phyloP scores from a whole-genome alignment of 2,113 vertebrate species.

The Hippolais icterina region DNA sequence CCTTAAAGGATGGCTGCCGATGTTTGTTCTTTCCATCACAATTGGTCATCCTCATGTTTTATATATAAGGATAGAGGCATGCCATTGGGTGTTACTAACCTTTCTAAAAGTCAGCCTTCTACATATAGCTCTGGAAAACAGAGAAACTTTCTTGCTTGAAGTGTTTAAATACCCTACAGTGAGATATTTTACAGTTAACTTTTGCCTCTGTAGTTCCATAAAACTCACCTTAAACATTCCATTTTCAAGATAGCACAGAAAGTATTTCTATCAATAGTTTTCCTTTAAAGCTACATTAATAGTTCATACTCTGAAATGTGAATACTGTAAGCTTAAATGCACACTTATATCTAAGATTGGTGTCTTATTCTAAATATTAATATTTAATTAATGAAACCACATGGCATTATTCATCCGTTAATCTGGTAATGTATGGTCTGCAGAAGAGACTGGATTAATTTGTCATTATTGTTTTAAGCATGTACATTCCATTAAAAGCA shows the following conservation, averaged over 20 bases:
- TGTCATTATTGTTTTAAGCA: background rate
- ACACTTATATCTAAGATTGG: background rate
- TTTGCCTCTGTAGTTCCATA: background rate
- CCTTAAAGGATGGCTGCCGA: background rate
- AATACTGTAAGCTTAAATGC: background rate
- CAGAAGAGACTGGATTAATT: background rate
- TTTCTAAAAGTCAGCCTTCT: slow-evolving; percentile 56
- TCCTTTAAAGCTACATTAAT: background rate
- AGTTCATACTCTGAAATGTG: background rate
- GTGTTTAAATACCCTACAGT: slow-evolving; percentile 1
- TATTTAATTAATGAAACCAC: background rate
- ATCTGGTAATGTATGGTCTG: background rate
- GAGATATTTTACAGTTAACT: background rate
- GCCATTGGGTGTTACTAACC: slow-evolving; percentile 31
- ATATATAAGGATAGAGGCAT: background rate
- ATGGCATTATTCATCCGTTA: background rate
- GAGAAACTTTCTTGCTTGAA: background rate
- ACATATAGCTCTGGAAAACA: background rate
- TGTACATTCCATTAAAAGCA: background rate
- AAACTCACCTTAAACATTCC: background rate
- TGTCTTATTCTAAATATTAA: background rate
- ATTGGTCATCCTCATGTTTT: slow-evolving; percentile 23
- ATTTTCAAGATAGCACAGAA: background rate
- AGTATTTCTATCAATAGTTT: background rate
- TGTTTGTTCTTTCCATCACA: slow-evolving; percentile 16